phyloP scores from a whole-genome alignment of 2,797 vertebrate species.

The Tapera naevia region DNA sequence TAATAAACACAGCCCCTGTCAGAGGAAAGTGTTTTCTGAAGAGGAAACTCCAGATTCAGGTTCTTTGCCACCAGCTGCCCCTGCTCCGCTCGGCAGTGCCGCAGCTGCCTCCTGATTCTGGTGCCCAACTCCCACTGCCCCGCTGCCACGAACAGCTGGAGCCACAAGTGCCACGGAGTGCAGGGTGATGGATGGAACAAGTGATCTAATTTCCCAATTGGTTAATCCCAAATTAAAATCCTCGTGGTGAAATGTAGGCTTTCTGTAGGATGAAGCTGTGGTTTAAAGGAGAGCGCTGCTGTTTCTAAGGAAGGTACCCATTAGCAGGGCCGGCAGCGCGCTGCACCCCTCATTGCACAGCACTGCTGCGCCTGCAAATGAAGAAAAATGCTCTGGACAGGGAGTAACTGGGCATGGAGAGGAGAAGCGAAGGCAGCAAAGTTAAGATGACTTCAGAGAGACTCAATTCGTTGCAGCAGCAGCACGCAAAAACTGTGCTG shows the following conservation, averaged over 20 bases:
- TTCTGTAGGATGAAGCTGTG: background rate
- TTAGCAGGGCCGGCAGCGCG: background rate
- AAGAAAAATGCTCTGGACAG: background rate
- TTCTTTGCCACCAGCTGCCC: background rate
- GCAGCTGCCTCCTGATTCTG: background rate
- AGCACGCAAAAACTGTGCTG: background rate
- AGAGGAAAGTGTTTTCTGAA: background rate
- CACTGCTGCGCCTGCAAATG: background rate
- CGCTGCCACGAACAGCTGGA: background rate
- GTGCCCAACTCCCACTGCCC: background rate
- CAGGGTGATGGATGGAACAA: background rate
- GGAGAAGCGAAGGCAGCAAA: background rate
- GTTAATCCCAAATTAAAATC: slow-evolving; percentile 51
- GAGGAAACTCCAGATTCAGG: background rate
- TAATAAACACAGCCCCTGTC: background rate
- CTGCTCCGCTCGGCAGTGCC: background rate
- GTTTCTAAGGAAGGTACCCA: background rate
- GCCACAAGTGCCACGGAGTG: background rate
- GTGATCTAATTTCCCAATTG: slow-evolving; percentile 38
- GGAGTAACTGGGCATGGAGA: accelerated
- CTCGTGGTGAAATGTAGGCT: background rate
- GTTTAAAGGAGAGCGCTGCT: background rate
- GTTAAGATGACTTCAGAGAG: background rate
- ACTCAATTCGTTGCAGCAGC: background rate
- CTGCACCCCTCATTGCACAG: background rate